Conservation (phyloP, 1,140 invertebrate genomes). For the Macrobrachium nipponense region DNA sequence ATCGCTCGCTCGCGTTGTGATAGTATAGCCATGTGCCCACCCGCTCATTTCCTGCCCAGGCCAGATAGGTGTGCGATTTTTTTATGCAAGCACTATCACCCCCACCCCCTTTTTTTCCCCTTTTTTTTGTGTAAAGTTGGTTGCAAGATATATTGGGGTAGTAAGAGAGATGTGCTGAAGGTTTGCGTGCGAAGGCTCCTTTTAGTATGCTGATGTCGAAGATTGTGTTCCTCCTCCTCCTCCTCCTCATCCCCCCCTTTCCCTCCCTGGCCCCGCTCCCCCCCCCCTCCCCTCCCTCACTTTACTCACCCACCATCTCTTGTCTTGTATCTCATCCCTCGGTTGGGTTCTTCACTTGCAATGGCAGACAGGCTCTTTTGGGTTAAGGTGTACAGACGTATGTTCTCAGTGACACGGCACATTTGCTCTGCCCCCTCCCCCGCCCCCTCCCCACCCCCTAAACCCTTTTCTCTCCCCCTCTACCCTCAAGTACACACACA, state of each 20-base stretch:
- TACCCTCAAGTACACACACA: too few relatives aligned
- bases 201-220: background rate
- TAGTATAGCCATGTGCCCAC: too few relatives aligned
- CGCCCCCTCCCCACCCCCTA: background rate
- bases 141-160: too few relatives aligned
- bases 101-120: too few relatives aligned
- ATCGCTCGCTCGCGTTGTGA: too few relatives aligned
- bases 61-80: too few relatives aligned
- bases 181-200: background rate
- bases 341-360: background rate
- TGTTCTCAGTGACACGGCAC: background rate
- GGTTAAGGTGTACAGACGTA: background rate
- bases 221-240: background rate
- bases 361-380: background rate
- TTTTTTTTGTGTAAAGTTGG: too few relatives aligned
- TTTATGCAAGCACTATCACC: too few relatives aligned
- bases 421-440: background rate
- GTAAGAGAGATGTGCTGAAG: too few relatives aligned
- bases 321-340: background rate
- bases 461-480: background rate
- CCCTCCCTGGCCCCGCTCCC: background rate
- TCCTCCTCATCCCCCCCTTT: background rate
- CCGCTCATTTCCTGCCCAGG: too few relatives aligned
- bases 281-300: background rate
- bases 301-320: background rate